Conservation (phyloP, 2,797 vertebrate genomes). For the Characodon lateralis region DNA sequence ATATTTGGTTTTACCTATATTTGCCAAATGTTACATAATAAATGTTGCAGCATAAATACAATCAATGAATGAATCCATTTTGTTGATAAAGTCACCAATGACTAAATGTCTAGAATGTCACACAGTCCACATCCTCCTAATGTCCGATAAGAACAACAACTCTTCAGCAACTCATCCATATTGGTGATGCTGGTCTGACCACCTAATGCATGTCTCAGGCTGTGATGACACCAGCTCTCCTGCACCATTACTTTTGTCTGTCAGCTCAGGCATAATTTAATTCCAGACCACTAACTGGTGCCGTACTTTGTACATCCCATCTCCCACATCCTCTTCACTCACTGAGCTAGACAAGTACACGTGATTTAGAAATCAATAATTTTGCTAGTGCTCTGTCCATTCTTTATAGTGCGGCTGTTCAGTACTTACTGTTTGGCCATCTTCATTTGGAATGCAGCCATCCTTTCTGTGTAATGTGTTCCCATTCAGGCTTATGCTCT, state of each 20-base stretch:
- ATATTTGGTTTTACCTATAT: neutral
- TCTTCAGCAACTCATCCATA: neutral
- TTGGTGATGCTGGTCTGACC: neutral
- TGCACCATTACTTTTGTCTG: constrained; percentile 46
- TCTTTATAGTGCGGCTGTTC: constrained; percentile 49
- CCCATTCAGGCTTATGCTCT: constrained; percentile 44
- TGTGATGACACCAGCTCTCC: constrained; percentile 22
- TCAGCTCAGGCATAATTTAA: constrained; percentile 60
- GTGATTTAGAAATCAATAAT: constrained; percentile 71
- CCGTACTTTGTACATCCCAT: constrained; percentile 11
- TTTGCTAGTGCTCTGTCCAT: constrained; percentile 59
- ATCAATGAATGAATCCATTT: neutral
- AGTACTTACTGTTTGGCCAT: constrained; percentile 15
- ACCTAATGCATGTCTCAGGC: neutral
- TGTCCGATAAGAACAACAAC: neutral
- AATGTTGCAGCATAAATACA: neutral
- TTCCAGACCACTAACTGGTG: constrained; percentile 65
- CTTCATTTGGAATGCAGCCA: constrained; percentile 23
- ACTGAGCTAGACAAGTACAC: constrained; percentile 24
- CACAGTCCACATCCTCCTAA: neutral
- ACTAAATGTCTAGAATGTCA: neutral
- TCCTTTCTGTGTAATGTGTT: constrained; percentile 42
- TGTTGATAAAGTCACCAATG: neutral
- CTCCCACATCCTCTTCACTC: constrained; percentile 18
- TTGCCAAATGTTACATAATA: neutral